These are phyloP conservation scores for Timandra comae DNA, from an alignment of 2,888 invertebrate genomes.

Conservation along the genomic window DNA sequence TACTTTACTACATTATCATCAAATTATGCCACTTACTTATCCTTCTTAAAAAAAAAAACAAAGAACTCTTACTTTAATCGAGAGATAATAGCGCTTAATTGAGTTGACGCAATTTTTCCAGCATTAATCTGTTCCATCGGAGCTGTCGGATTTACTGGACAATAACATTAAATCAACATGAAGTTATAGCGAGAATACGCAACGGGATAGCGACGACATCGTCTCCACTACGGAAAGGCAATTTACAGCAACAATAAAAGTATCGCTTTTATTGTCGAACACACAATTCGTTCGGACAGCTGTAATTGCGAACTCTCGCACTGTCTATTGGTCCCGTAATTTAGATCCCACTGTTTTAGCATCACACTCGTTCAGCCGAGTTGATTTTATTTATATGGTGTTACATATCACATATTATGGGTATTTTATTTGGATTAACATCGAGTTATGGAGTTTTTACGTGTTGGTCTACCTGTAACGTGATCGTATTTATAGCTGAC, in stretches of 20 bases:
- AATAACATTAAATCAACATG: conserved; percentile 57
- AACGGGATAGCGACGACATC: conserved; percentile 48
- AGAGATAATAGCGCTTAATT: conserved; percentile 13
- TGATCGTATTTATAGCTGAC: no score
- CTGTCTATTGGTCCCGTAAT: conserved; percentile 68
- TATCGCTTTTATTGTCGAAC: conserved; percentile 69
- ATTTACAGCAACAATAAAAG: conserved; percentile 71
- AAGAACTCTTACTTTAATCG: conserved; percentile 6
- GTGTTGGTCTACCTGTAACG: no score
- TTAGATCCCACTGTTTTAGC: conserved; percentile 60
- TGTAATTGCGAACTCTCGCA: conserved; percentile 66
- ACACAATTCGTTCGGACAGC: conserved; percentile 70
- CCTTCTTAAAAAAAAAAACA: background rate
- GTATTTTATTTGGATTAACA: background rate
- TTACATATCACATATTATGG: background rate
- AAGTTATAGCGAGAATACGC: conserved; percentile 47
- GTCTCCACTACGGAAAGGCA: conserved; percentile 47
- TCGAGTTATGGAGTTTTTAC: no score
- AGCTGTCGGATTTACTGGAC: conserved; percentile 35
- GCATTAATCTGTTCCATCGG: conserved; percentile 19
- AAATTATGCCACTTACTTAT: no score
- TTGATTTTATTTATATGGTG: conserved; percentile 26
- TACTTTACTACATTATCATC: no score
- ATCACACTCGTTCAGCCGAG: conserved; percentile 35
- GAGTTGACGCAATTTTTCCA: conserved; percentile 15